phyloP scores from a whole-genome alignment of 2,113 vertebrate genomes.

The Lucifuga dentata region DNA sequence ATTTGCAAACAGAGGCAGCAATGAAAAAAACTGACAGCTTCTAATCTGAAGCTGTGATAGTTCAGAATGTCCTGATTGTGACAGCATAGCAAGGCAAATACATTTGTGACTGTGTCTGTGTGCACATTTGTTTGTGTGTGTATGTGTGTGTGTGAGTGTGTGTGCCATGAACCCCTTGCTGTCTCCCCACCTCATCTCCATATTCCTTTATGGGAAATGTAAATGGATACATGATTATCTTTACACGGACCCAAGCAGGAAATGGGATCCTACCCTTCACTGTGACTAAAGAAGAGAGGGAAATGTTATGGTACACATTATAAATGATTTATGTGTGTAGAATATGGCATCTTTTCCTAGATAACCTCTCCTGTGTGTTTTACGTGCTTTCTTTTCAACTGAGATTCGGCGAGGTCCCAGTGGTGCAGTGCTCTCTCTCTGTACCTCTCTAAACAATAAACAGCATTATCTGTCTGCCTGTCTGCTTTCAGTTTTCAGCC shows the following conservation, averaged over 20 bases:
- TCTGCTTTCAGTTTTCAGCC: slow-evolving; percentile 61
- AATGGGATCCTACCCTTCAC: slow-evolving; percentile 74
- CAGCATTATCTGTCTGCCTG: slow-evolving; percentile 68
- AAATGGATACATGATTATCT: slow-evolving; percentile 83
- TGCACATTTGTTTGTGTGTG: slow-evolving; percentile 35
- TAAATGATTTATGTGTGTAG: slow-evolving; percentile 75
- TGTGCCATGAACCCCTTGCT: slow-evolving; percentile 71
- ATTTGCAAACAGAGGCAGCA: slow-evolving; percentile 76
- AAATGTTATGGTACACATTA: slow-evolving; percentile 79
- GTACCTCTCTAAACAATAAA: slow-evolving; percentile 72
- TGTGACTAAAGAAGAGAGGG: slow-evolving; percentile 77
- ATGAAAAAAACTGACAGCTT: slow-evolving; percentile 72
- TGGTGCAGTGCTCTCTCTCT: slow-evolving; percentile 61
- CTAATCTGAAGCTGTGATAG: slow-evolving; percentile 79
- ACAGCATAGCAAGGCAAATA: slow-evolving; percentile 76
- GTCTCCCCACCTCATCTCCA: slow-evolving; percentile 78
- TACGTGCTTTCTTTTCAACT: slow-evolving; percentile 59
- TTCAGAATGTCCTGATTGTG: slow-evolving; percentile 77
- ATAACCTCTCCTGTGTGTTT: slow-evolving; percentile 74
- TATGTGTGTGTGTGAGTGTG: slow-evolving; percentile 29
- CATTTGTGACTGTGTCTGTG: slow-evolving; percentile 66
- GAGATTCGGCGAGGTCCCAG: slow-evolving; percentile 63
- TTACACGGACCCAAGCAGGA: slow-evolving; percentile 75
- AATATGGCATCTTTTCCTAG: slow-evolving; percentile 65
- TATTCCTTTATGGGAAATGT: slow-evolving; percentile 81